Evolutionary conservation across 2,888 invertebrate genomes (phyloP).

Genomic region (Euplexia lucipara): DNA sequence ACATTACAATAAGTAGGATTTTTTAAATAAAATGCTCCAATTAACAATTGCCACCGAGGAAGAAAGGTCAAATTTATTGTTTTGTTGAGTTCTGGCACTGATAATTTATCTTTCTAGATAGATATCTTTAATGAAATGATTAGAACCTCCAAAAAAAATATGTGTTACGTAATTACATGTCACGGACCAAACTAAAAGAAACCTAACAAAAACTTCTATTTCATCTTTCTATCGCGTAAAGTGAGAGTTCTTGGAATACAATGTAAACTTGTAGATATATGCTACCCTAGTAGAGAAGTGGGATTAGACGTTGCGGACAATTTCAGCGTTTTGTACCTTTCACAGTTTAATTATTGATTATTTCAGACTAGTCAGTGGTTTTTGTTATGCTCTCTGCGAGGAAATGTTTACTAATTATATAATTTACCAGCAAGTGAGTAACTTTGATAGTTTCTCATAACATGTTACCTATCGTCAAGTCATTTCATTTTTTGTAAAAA

Average conservation of each 20-base stretch:
- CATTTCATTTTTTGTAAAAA: no score
- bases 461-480: no score
- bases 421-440: not conserved
- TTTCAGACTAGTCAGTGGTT: not conserved
- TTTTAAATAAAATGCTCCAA: not conserved
- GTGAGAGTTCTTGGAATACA: not conserved
- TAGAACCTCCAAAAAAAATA: rapidly evolving
- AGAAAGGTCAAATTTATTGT: no score
- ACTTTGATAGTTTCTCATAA: not conserved
- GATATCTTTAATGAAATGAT: not conserved
- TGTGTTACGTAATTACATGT: not conserved
- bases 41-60: not conserved
- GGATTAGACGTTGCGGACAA: conserved; percentile 18
- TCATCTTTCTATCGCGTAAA: not conserved
- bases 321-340: conserved; percentile 9
- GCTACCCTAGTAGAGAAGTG: conserved; percentile 32
- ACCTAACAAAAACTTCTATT: not conserved
- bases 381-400: not conserved
- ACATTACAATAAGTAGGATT: not conserved
- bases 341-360: not conserved
- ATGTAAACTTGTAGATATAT: not conserved
- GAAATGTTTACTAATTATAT: no score
- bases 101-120: not conserved
- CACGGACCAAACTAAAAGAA: not conserved
- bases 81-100: not conserved